Evolutionary conservation across 2,113 vertebrate species (phyloP), one percentile per base, ranked within the genome.

Genomic region (Cebus imitator): DNA sequence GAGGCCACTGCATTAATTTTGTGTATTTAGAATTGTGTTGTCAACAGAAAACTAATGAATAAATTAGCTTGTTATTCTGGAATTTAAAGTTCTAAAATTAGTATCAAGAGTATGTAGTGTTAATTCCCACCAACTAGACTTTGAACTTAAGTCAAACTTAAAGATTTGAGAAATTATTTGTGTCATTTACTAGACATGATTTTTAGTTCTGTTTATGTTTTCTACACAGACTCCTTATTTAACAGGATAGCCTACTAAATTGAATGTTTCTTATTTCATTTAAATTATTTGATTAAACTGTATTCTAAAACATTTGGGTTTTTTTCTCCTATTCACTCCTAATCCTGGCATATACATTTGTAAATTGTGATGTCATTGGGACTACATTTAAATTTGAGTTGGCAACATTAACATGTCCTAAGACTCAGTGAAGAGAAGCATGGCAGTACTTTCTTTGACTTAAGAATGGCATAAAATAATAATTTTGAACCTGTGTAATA

Each of bases 271-370:
- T 94, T 81, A 96, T 96, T 98, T 98, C 88, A 92, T 94, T 97
- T 97, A 96, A 94, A 83, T 98, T 70, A 96, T 78, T 98, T 96
- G 96, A 72, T 98, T 97, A 97, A 97, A 78, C 83, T 95, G 40
- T 95, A 89, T 88, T 95, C 76, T 87, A 84, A 97, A 66, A 17
- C 68, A 3, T 68, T 97, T 95, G 50, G 2, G 61, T 2, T 37
- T 72, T 37, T 40, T 0, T 4, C 50, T 18, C 25, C 43, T 5
- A 35, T 95, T 97, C 78, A 40, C 93, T 92, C 64, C 91, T 89
- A 95, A 94, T 88, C 94, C 76, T 97, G 76, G 73, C 97, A 78
- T 87, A 89, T 91, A 92, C 82, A 91, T 93, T 61, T 97, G 48
- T 90, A 75, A 79, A 40, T 93, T 83, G 40, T 93, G 83, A 84